Evolutionary conservation across 2,888 invertebrate genomes (phyloP), one percentile per base, ranked within the genome.

Genomic region (Prenolepis imparis): DNA sequence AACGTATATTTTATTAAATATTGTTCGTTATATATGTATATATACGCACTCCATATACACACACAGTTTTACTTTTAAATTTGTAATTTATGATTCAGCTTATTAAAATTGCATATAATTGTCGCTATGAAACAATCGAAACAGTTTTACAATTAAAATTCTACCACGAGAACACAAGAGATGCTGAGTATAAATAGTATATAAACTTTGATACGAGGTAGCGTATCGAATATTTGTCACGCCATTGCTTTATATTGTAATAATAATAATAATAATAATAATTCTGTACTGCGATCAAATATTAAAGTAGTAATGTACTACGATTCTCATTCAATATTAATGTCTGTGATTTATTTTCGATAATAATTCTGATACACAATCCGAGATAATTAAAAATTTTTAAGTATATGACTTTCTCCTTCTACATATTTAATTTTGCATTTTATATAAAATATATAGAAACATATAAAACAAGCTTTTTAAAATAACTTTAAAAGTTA

Each of bases 1-100:
- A 64, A 39, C 24, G 24, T 63, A 18, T 75, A 64, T 63, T 64
- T 75, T 48, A 55, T 66, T 55, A 15, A 75, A 57, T 39, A 77
- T 28, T 55, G 55, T 24, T 3, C 39, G 28, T 9, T 36, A n/a
- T n/a, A n/a, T n/a, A n/a, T n/a, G n/a, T n/a, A n/a, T n/a, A n/a
- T n/a, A n/a, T n/a, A 6, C 44, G 39, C 36, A 9, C 15, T 36
- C 1, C 52, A 12, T 39, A 28, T 28, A 3, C 3, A 28, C 15
- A 52, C 24, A 28, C 15, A 48, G 24, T 39, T 1, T 39, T 36
- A 64, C n/a, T 66, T 77, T 66, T 4, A 52, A 18, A 63, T 63
- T 2, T 24, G 24, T 18, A 39, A 28, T 77, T 52, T 55, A 28
- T 24, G n/a, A 59, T 8, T 9, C 24, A 28, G n/a, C 12, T n/a